Percentiles rank a stretch among this genome's conserved stretches.
These are phyloP conservation scores for Leuctra nigra DNA, from an alignment of 2,888 invertebrate genomes.

Conservation along the genomic window DNA sequence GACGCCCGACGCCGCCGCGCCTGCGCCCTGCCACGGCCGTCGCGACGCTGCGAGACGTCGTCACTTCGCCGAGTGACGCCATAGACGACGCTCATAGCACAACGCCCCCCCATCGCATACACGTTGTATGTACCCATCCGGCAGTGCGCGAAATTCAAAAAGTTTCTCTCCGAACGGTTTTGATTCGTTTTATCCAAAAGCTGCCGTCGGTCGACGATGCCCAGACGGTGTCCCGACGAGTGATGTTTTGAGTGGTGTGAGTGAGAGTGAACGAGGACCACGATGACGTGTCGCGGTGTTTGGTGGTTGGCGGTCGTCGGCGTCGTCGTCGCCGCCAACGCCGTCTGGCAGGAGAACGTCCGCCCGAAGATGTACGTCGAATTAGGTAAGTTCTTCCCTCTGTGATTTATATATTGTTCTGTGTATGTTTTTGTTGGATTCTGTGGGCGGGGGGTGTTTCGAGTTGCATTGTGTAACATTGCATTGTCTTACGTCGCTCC, in stretches of 20 bases:
- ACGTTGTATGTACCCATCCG: background rate
- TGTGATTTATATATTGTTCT: conserved; percentile 9
- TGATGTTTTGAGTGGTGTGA: no score
- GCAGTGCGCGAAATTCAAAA: background rate
- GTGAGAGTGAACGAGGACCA: no score
- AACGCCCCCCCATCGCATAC: background rate
- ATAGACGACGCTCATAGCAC: background rate
- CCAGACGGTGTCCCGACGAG: background rate
- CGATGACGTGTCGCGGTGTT: no score
- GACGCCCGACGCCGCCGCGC: conserved; percentile 1
- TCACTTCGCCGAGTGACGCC: conserved; percentile 6
- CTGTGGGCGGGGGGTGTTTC: no score
- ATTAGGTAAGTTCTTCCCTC: conserved; percentile 76
- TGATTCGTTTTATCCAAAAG: no score
- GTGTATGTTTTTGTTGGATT: no score
- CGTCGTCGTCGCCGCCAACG: conserved; percentile 41
- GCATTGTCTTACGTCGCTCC: no score
- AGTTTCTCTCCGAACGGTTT: background rate
- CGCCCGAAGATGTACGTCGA: conserved; percentile 89
- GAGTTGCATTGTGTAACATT: no score
- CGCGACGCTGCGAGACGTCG: background rate
- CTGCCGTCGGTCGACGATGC: background rate
- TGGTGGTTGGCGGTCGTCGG: conserved; percentile 24
- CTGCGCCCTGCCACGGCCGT: background rate
- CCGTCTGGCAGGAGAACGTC: conserved; percentile 84